Percentiles rank a stretch among this genome's conserved stretches.
Conservation (phyloP, 2,113 vertebrate species). For the Phylloscopus trochiloides region DNA sequence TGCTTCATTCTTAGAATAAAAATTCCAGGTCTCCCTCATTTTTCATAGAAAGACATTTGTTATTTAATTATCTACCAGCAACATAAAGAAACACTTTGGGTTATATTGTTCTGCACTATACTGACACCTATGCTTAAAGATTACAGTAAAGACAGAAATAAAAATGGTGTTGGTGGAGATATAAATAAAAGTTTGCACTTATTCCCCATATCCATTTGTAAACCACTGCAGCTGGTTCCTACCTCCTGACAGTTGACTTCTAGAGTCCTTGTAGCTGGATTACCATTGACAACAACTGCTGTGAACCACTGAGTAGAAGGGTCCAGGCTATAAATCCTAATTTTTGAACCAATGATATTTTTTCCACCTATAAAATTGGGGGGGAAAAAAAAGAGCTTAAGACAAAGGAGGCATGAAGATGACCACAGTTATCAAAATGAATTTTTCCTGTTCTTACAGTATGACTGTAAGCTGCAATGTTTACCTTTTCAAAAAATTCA, state of each 20-base stretch:
- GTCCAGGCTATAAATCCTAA: constrained; percentile 80
- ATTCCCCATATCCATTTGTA: not conserved
- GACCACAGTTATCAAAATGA: not conserved
- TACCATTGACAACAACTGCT: constrained; percentile 76
- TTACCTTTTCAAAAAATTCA: not conserved
- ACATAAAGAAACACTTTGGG: not conserved
- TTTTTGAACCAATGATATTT: constrained; percentile 79
- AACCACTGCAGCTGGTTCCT: not conserved
- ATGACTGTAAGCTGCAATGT: not conserved
- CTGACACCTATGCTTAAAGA: not conserved
- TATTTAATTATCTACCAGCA: not conserved
- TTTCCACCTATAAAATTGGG: constrained; percentile 66
- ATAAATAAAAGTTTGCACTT: not conserved
- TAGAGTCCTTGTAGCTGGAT: constrained; percentile 72
- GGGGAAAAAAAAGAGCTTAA: not conserved
- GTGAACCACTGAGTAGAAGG: constrained; percentile 80
- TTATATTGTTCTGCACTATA: not conserved
- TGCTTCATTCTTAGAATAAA: not conserved
- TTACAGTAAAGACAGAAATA: not conserved
- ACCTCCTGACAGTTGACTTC: constrained; percentile 81
- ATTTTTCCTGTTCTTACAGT: not conserved
- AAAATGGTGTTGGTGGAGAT: not conserved
- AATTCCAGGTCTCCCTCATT: not conserved
- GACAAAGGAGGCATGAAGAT: not conserved
- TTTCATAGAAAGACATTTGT: not conserved